Percentiles rank a stretch among this genome's conserved stretches.
phyloP scores from a whole-genome alignment of 2,113 vertebrate genomes.

The Nanorana parkeri region DNA sequence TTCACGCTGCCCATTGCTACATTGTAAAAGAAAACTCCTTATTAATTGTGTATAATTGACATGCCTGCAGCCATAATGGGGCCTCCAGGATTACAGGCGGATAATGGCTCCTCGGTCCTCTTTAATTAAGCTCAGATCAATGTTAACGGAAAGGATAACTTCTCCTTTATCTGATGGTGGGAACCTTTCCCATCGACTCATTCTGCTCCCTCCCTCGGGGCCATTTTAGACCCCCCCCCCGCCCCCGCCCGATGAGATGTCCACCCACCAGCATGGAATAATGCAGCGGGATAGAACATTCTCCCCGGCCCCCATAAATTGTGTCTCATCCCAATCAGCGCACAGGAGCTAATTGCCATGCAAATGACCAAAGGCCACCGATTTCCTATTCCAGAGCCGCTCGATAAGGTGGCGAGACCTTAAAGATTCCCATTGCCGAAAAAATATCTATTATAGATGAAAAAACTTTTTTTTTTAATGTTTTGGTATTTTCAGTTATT shows the following conservation, averaged over 20 bases:
- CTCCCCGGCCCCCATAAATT: background rate
- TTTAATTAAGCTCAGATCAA: background rate
- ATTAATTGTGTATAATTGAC: background rate
- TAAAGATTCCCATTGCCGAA: background rate
- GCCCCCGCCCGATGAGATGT: background rate
- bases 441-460: too few relatives aligned
- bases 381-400: background rate
- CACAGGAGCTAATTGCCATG: background rate
- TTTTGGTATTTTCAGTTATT: too few relatives aligned
- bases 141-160: background rate
- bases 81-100: background rate
- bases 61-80: background rate
- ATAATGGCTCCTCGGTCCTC: background rate
- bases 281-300: too few relatives aligned
- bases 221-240: background rate
- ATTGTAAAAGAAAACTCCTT: background rate
- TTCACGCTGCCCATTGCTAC: too few relatives aligned
- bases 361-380: background rate
- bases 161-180: background rate
- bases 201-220: background rate
- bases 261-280: background rate
- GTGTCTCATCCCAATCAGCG: background rate
- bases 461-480: too few relatives aligned
- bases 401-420: background rate
- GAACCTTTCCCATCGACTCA: background rate